phyloP scores from a whole-genome alignment of 2,797 vertebrate species.

The Labroides dimidiatus region DNA sequence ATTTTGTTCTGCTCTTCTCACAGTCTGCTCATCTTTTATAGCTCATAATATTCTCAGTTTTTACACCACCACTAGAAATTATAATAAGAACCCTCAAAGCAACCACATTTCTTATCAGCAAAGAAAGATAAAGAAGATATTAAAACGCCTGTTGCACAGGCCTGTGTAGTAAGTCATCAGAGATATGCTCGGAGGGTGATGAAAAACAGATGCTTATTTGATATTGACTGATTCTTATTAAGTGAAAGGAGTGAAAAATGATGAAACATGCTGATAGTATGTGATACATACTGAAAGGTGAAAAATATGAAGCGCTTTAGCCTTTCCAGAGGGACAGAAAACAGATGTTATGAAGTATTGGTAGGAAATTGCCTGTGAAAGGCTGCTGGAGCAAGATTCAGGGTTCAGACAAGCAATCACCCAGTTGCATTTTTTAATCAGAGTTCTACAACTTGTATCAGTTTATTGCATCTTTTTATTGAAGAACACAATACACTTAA shows the following conservation, averaged over 20 bases:
- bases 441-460: neutral
- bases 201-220: conserved; percentile 26
- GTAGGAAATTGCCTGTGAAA: neutral
- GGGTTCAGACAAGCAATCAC: conserved; percentile 4
- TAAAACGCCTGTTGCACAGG: conserved; percentile 15
- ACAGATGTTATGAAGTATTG: conserved; percentile 16
- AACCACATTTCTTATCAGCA: conserved; percentile 38
- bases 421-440: neutral
- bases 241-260: conserved; percentile 13
- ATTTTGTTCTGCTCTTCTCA: conserved; percentile 41
- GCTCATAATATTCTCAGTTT: conserved; percentile 35
- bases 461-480: neutral
- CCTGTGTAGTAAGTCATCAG: neutral
- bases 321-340: neutral
- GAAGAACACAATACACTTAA: neutral
- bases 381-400: neutral
- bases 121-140: conserved; percentile 19
- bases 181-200: conserved; percentile 15
- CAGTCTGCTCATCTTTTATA: conserved; percentile 33
- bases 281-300: neutral
- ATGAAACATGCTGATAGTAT: neutral
- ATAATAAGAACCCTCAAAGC: conserved; percentile 34
- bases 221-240: conserved; percentile 18
- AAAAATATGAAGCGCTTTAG: neutral
- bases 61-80: neutral